phyloP scores from a whole-genome alignment of 2,888 invertebrate genomes.

The Trachelus iudaicus region DNA sequence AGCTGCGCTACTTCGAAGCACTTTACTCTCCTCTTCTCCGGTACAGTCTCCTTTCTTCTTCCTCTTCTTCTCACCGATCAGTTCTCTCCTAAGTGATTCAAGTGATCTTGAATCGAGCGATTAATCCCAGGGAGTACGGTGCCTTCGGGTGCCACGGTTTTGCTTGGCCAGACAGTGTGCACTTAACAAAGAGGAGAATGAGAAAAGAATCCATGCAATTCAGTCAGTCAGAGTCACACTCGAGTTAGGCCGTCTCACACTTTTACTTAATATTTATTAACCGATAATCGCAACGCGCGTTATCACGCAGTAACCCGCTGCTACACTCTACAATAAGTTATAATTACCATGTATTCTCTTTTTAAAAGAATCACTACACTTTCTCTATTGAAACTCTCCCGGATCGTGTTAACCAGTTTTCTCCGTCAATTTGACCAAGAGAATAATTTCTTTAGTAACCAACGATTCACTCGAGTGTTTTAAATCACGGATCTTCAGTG shows the following conservation, averaged over 20 bases:
- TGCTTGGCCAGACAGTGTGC: background rate
- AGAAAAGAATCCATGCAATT: background rate
- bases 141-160: background rate
- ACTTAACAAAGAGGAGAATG: background rate
- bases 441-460: background rate
- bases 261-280: background rate
- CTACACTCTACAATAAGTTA: background rate
- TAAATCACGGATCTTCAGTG: background rate
- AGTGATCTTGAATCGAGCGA: conserved; percentile 16
- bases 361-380: background rate
- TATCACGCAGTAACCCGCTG: background rate
- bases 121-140: conserved; percentile 6
- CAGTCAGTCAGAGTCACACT: background rate
- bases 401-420: background rate
- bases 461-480: background rate
- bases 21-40: background rate
- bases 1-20: conserved; percentile 9
- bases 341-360: background rate
- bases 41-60: background rate
- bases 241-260: background rate
- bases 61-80: background rate
- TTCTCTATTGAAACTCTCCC: background rate
- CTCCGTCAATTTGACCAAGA: background rate
- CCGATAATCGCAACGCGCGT: background rate
- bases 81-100: conserved; percentile 10